These are phyloP conservation scores for Metellina segmentata DNA, from an alignment of 2,888 invertebrate genomes.

Conservation along the genomic window DNA sequence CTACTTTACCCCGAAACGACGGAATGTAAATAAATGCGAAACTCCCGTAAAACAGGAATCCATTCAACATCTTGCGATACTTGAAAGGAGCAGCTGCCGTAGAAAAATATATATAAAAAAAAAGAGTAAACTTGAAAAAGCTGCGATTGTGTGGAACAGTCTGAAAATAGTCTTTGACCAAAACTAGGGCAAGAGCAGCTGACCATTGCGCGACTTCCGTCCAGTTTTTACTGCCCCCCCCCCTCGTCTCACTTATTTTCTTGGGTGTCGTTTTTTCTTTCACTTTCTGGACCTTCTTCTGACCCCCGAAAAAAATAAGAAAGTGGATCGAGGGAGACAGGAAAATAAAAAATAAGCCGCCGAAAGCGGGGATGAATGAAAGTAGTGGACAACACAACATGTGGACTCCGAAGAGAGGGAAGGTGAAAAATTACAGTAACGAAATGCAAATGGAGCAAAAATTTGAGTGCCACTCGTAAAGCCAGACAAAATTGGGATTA, in stretches of 20 bases:
- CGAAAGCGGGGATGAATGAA: background rate
- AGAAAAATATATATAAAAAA: slow-evolving; percentile 9
- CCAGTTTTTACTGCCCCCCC: slow-evolving; percentile 44
- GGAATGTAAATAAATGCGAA: slow-evolving; percentile 31
- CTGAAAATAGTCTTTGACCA: slow-evolving; percentile 14
- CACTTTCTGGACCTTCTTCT: slow-evolving; percentile 13
- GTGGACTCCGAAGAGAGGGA: slow-evolving; percentile 25
- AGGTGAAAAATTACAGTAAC: slow-evolving; percentile 6
- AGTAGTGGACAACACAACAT: slow-evolving; percentile 3
- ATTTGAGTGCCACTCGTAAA: background rate
- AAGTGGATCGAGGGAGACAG: slow-evolving; percentile 1
- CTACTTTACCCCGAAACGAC: background rate
- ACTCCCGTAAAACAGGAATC: slow-evolving; percentile 29
- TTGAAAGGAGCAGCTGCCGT: slow-evolving; percentile 47
- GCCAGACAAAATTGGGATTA: background rate
- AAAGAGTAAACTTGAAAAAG: slow-evolving; percentile 25
- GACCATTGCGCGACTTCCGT: slow-evolving; percentile 71
- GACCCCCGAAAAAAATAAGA: background rate
- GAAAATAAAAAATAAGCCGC: background rate
- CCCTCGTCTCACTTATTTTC: background rate
- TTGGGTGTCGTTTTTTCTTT: background rate
- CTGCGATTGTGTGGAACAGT: slow-evolving; percentile 25
- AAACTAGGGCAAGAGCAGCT: slow-evolving; percentile 63
- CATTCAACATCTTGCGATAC: slow-evolving; percentile 5
- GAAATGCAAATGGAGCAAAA: background rate